Percentiles rank a stretch among this genome's conserved stretches.
Conservation (phyloP, 2,113 vertebrate genomes). For the Monarcha castaneiventris region DNA sequence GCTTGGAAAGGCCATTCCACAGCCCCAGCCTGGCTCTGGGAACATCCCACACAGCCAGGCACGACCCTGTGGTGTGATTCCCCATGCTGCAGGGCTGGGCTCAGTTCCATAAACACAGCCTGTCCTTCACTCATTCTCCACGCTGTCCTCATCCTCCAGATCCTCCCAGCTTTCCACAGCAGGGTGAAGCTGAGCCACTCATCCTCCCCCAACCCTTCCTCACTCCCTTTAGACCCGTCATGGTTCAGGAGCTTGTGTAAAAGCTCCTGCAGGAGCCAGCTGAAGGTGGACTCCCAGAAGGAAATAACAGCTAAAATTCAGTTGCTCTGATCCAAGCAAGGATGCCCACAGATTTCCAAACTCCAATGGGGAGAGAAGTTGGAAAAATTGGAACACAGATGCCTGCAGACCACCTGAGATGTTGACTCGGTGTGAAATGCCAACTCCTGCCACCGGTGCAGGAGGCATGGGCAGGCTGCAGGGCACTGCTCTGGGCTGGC, state of each 20-base stretch:
- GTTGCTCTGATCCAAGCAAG: not conserved
- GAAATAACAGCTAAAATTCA: not conserved
- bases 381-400: not conserved
- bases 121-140: not conserved
- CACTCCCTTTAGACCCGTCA: not conserved
- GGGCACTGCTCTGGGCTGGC: not conserved
- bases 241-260: not conserved
- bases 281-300: not conserved
- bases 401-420: not conserved
- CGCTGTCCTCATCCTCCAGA: not conserved
- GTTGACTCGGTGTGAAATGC: accelerated
- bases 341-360: not conserved
- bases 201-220: not conserved
- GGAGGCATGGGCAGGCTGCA: not conserved
- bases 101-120: not conserved
- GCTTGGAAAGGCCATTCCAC: not conserved
- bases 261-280: not conserved
- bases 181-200: not conserved
- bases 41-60: not conserved
- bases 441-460: accelerated
- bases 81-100: not conserved
- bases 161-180: not conserved
- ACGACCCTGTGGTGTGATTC: accelerated
- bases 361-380: accelerated
- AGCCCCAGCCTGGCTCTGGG: not conserved